Evolutionary conservation across 2,113 vertebrate genomes (phyloP), one percentile per base, ranked within the genome.

Genomic region (Nyctibius bracteatus): DNA sequence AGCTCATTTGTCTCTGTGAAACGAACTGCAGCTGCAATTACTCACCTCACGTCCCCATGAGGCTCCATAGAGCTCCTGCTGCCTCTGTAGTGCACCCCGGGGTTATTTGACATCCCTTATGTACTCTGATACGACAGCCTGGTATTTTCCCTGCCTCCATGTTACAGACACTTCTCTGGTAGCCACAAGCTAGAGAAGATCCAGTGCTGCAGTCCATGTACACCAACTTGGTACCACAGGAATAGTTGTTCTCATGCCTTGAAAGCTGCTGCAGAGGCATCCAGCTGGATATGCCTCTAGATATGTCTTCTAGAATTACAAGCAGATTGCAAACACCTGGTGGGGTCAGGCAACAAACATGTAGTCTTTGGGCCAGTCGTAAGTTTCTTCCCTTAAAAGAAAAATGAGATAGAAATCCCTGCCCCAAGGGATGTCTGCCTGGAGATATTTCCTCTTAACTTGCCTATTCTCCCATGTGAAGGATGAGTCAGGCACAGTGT

Each of bases 121-220:
- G 2, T 7, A 7, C 51, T 79, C 31, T 39, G 47, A 22, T 23
- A 7, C 0, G 2, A 4, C 18, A 47, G 57, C 18, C 24, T 15
- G 58, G 4, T 0, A 3, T 12, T 58, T 23, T 71, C 31, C 46
- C 62, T 55, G 82, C 81, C 33, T 70, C 47, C 8, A 1, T 5
- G 0, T 15, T 55, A 61, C 67, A 47, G 65, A 23, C 14, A 1
- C 22, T 70, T 19, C 11, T 9, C 9, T 12, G 35, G 41, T 10
- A n/a, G 68, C 2, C 37, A 70, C 11, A 55, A 79, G 37, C n/a
- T n/a, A 70, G 37, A 41, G 31, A 37, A 35, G 35, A 58, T 24
- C 13, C 81, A 65, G 62, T 6, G 1, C 70, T 54, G 47, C 39
- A 11, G 78, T 57, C 44, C 51, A 20, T 11, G 37, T 22, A 24